Conservation (phyloP, 2,113 vertebrate species). For the Labeo rohita region DNA sequence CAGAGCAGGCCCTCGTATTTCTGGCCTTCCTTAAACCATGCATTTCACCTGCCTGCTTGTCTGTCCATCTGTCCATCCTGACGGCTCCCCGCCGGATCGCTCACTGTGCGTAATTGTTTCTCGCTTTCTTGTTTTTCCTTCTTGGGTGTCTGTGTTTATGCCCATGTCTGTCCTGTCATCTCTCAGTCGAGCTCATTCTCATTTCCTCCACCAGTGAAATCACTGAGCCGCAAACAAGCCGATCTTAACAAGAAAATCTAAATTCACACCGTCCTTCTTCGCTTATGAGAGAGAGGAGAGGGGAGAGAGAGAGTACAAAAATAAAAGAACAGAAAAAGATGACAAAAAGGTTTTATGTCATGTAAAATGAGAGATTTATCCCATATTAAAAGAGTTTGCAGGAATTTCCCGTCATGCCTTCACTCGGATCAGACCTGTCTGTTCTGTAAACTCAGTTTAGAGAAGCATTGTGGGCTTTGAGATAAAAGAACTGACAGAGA, state of each 20-base stretch:
- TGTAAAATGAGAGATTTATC: constrained; percentile 38
- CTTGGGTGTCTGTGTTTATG: constrained; percentile 34
- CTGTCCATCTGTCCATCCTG: constrained; percentile 13
- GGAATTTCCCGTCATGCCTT: constrained; percentile 21
- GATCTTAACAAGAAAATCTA: constrained; percentile 47
- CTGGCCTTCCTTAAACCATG: constrained; percentile 23
- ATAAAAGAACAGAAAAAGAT: constrained; percentile 23
- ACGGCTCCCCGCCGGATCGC: not conserved
- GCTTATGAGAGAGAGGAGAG: constrained; percentile 1
- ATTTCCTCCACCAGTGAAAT: constrained; percentile 42
- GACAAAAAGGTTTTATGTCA: constrained; percentile 32
- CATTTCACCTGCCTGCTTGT: constrained; percentile 8
- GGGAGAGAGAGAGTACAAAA: constrained; percentile 1
- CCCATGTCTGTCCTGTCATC: constrained; percentile 34
- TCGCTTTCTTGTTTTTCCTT: constrained; percentile 32
- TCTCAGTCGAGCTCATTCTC: constrained; percentile 27
- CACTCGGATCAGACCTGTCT: constrained; percentile 32
- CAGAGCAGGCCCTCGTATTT: constrained; percentile 4
- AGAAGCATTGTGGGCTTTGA: constrained; percentile 21
- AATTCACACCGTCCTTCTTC: constrained; percentile 9
- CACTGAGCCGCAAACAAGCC: constrained; percentile 45
- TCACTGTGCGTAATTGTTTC: constrained; percentile 33
- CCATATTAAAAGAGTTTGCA: constrained; percentile 37
- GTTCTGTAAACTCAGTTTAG: constrained; percentile 38
- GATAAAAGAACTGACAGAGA: constrained; percentile 37